Base-by-base conservation (phyloP, 2,797 vertebrate genomes). In the Knipowitschia caucasica region DNA sequence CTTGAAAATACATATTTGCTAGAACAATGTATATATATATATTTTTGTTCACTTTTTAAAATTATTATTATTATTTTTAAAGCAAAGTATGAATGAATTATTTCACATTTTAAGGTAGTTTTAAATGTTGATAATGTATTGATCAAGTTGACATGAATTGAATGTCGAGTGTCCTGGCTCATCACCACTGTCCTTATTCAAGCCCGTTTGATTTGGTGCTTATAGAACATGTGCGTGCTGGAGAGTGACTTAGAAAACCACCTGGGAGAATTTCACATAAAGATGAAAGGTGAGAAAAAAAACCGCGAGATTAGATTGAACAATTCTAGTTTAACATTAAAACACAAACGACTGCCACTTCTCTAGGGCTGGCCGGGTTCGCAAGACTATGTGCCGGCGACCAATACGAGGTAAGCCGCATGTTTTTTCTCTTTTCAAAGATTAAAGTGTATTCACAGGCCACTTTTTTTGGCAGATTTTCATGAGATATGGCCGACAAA, bases 401-500 rank as follows among this genome's bases (percentile, higher is more conserved):
- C 84, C 94, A 97, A 55, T 98, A 98, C 49, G 96, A 98, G 94
- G 96, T 98, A 68, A 79, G 87, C 62, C 9, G 11, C 15, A 18
- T 7, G 17, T 3, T 38, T 7, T 46, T 1, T 27, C 23, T 8
- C 14, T 30, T 10, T 10, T 7, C 2, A 30, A 30, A 30, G 12
- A 6, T 12, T 42, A 42, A 11, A 10, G 9, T 18, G 8, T 24
- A 7, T 24, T 42, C 17, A 24, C 10, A n/a, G 23, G 20, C 1
- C 8, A 18, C 2, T 38, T 21, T 21, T 40, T 12, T 27, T 24
- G 17, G 42, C 67, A 99, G 96, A 95, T 99, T 72, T 95, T 92
- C 56, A 98, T 98, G 95, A 95, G 91, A 75, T 98, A 95, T 0
- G 96, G 96, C 6, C 91, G 96, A 8, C 96, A 98, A 82, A 91